These are phyloP conservation scores for Cossypha polioptera DNA, from an alignment of 2,797 vertebrate species.

Conservation along the genomic window DNA sequence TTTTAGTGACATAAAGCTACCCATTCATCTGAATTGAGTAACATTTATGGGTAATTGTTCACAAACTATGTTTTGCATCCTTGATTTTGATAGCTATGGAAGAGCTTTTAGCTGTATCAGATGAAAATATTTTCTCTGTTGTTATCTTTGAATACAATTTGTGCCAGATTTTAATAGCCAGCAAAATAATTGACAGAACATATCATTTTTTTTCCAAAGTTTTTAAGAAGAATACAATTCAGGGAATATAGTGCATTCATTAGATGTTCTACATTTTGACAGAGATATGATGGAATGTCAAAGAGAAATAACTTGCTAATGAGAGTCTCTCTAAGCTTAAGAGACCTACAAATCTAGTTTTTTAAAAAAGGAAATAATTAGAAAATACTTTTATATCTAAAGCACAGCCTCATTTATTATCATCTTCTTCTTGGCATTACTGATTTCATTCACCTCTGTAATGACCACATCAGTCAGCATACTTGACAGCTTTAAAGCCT, in stretches of 20 bases:
- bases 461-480: background rate
- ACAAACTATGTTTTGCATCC: background rate
- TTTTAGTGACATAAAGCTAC: background rate
- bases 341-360: background rate
- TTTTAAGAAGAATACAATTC: background rate
- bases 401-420: background rate
- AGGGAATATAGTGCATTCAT: background rate
- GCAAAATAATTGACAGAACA: background rate
- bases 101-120: background rate
- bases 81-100: background rate
- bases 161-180: background rate
- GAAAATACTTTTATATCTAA: background rate
- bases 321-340: background rate
- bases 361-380: background rate
- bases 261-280: background rate
- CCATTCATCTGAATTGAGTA: background rate
- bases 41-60: background rate
- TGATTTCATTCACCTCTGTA: background rate
- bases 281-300: background rate
- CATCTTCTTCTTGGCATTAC: background rate
- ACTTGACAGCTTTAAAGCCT: background rate
- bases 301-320: background rate
- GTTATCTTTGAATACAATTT: background rate
- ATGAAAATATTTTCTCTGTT: background rate
- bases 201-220: background rate